These are phyloP conservation scores for Colossoma macropomum DNA, from an alignment of 2,113 vertebrate species.

Conservation along the genomic window DNA sequence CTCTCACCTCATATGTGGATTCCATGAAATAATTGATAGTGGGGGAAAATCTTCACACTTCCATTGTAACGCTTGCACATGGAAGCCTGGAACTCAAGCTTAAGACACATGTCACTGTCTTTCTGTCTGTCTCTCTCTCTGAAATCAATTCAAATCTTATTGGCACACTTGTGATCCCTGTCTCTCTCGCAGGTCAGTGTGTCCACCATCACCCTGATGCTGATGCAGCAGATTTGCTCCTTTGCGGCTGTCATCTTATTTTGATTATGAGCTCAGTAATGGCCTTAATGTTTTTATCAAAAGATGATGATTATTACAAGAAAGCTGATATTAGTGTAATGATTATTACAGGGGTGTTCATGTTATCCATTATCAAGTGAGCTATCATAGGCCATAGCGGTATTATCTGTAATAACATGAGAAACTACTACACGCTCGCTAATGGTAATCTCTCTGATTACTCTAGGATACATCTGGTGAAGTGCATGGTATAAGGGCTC, in stretches of 20 bases:
- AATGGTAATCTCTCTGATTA: not conserved
- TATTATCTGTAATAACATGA: not conserved
- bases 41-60: conserved; percentile 40
- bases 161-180: not conserved
- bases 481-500: not conserved
- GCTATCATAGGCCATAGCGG: not conserved
- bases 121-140: not conserved
- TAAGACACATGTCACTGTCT: conserved; percentile 10
- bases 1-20: conserved; percentile 49
- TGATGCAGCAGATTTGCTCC: conserved; percentile 24
- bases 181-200: conserved; percentile 6
- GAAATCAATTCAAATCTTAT: not conserved
- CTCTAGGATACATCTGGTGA: not conserved
- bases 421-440: not conserved
- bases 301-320: not conserved
- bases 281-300: not conserved
- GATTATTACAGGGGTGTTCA: not conserved
- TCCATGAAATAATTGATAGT: conserved; percentile 45
- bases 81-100: conserved; percentile 19
- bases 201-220: conserved; percentile 14
- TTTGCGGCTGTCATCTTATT: conserved; percentile 11
- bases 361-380: not conserved
- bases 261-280: not conserved
- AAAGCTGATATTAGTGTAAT: not conserved
- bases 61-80: conserved; percentile 41